These are phyloP conservation scores for Abramis brama DNA, from an alignment of 2,113 vertebrate species.

Conservation along the genomic window DNA sequence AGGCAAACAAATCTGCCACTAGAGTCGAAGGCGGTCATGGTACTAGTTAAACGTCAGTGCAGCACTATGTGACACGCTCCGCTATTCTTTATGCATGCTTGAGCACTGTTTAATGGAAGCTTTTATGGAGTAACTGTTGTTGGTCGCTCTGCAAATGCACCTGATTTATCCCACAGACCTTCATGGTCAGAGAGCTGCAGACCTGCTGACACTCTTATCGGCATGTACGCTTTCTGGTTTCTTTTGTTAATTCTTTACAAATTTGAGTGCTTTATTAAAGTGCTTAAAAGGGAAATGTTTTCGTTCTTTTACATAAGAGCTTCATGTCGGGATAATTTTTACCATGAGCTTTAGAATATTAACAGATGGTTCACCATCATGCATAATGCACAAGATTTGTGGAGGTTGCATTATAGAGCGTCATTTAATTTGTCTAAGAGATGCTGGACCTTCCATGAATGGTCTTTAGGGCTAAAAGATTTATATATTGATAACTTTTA, in stretches of 20 bases:
- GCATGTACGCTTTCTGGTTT: not conserved
- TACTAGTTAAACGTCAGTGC: constrained; percentile 23
- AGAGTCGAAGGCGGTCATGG: constrained; percentile 15
- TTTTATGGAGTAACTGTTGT: constrained; percentile 39
- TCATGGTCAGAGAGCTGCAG: not conserved
- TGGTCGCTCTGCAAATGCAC: not conserved
- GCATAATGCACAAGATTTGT: constrained; percentile 42
- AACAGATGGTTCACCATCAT: constrained; percentile 35
- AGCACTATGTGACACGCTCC: constrained; percentile 12
- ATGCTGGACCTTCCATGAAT: not conserved
- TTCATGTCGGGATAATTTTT: not conserved
- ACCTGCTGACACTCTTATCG: not conserved
- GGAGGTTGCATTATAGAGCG: not conserved
- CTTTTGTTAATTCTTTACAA: not conserved
- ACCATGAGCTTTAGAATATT: not conserved
- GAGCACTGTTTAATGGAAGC: constrained; percentile 13
- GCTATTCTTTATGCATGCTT: constrained; percentile 50
- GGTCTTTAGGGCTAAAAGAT: not conserved
- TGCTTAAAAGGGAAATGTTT: not conserved
- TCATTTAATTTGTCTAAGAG: not conserved
- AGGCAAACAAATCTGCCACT: constrained; percentile 39
- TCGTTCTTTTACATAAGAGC: not conserved
- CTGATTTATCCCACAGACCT: not conserved
- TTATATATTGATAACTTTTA: not conserved
- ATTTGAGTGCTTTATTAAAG: not conserved